These are phyloP conservation scores for Calosoma granatense DNA, from an alignment of 1,140 invertebrate species.

Conservation along the genomic window DNA sequence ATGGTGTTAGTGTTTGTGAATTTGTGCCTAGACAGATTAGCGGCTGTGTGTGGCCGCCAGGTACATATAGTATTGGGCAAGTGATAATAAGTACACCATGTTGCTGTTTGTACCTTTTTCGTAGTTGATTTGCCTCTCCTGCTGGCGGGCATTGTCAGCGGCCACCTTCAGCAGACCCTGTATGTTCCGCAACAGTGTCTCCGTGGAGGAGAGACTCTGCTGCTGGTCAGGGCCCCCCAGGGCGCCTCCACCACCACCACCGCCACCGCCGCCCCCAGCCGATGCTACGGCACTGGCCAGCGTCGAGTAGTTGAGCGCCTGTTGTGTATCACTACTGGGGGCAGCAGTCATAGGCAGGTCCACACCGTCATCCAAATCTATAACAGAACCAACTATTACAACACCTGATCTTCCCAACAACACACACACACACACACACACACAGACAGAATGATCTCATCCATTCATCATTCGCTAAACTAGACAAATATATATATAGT, in stretches of 20 bases:
- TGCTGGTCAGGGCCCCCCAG: conserved; percentile 35
- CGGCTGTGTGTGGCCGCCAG: conserved; percentile 31
- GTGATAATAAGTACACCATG: conserved; percentile 34
- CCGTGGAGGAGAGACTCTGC: conserved; percentile 66
- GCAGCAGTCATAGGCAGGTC: conserved; percentile 48
- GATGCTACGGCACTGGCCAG: conserved; percentile 43
- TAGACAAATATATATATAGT: too few species aligned
- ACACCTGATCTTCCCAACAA: too few species aligned
- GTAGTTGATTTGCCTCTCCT: conserved; percentile 89
- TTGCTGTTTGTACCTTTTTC: conserved; percentile 76
- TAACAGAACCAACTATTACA: too few species aligned
- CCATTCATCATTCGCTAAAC: too few species aligned
- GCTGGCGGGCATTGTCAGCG: conserved; percentile 88
- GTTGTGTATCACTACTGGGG: conserved; percentile 47
- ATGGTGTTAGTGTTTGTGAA: neutral
- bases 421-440: too few species aligned
- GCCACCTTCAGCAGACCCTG: conserved; percentile 91
- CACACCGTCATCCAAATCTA: conserved; percentile 55
- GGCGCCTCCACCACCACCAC: conserved; percentile 35
- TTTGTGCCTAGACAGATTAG: neutral
- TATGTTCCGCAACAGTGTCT: conserved; percentile 87
- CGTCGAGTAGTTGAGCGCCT: conserved; percentile 62
- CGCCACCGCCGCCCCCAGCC: conserved; percentile 33
- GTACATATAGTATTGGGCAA: conserved; percentile 36
- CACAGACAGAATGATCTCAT: too few species aligned